Evolutionary conservation across 2,888 invertebrate genomes (phyloP), one percentile per base, ranked within the genome.

Genomic region (Eristalinus aeneus): DNA sequence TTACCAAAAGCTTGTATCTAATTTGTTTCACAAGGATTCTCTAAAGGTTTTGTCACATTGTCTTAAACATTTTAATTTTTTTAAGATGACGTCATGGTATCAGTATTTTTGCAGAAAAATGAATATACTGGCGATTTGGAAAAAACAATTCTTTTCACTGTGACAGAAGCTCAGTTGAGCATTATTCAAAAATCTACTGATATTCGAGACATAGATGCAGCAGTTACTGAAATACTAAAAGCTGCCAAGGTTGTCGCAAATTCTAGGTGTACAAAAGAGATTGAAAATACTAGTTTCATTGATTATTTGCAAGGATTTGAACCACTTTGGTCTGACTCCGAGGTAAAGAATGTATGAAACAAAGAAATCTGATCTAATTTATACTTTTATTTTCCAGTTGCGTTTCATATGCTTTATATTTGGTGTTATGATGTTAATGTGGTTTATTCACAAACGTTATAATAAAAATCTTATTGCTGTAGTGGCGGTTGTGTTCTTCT

Each of bases 381-480:
- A 3, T 27, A 27, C n/a, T 27, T 27, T 27, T 2, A 27, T 27
- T 39, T 12, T 68, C 0, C 32, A 85, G 85, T 0, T 6, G 0
- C 68, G 69, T 1, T 85, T 85, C 36, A n/a, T 2, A 0, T 4
- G 58, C 12, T 20, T 69, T 31, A 2, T 56, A 0, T 0, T 12
- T 10, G 67, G 54, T 23, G 34, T 73, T n/a, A 0, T 76, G 22
- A 1, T 80, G 63, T 10, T 71, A 12, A 76, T 85, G 9, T 80
- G 68, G 71, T 64, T 76, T n/a, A 46, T 81, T 9, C 76, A 81
- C 39, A 85, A 69, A 67, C 80, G 81, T 22, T 85, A 73, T 20
- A 73, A 76, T 9, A 85, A 36, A n/a, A 85, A 12, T 16, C n/a
- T 85, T 1, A 27, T 85, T 20, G 6, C 27, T 0, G 0, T 77